Percentiles rank a stretch among this genome's conserved stretches.
Evolutionary conservation across 2,113 vertebrate genomes (phyloP).

Genomic region (Archilochus colubris): DNA sequence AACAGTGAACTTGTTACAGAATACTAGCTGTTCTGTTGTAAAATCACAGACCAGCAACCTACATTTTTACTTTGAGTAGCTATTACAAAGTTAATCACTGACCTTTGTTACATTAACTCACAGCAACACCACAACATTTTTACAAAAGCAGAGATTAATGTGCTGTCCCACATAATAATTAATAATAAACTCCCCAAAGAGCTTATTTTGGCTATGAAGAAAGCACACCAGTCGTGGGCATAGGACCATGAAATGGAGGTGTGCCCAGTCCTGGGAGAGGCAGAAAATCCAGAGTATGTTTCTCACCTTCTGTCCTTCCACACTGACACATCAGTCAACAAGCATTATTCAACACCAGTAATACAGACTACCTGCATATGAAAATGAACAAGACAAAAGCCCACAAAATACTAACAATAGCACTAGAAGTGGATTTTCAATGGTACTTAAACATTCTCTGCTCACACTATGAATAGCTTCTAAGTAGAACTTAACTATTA

Average conservation of each 20-base stretch:
- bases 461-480: not conserved
- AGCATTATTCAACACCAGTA: not conserved
- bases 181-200: not conserved
- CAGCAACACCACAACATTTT: not conserved
- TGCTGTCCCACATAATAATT: not conserved
- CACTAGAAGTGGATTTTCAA: not conserved
- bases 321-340: not conserved
- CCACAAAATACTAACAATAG: not conserved
- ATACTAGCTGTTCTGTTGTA: not conserved
- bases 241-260: not conserved
- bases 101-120: not conserved
- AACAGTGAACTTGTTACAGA: constrained; percentile 14
- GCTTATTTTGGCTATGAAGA: not conserved
- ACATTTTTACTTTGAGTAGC: not conserved
- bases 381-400: not conserved
- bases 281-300: not conserved
- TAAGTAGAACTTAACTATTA: not conserved
- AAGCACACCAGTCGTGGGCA: not conserved
- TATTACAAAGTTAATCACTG: not conserved
- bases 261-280: not conserved
- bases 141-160: not conserved
- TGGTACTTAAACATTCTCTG: not conserved
- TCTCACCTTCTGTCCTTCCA: not conserved
- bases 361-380: not conserved
- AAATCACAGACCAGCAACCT: not conserved